Conservation (phyloP, 2,888 invertebrate species). For the Ennomos erosarius region DNA sequence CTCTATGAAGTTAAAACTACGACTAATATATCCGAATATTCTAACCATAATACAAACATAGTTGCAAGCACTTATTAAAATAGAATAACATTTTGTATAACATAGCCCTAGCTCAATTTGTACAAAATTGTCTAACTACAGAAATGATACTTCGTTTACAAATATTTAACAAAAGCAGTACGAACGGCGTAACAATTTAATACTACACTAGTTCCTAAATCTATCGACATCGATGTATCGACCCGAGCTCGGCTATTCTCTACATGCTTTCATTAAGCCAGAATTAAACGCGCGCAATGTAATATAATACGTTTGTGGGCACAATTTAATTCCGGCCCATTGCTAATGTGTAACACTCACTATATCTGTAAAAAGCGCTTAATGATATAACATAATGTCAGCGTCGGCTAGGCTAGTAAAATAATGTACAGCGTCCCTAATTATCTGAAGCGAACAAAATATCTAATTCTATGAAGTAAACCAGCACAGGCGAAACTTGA, state of each 20-base stretch:
- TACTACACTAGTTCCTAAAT: constrained; percentile 22
- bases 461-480: constrained; percentile 65
- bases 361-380: constrained; percentile 46
- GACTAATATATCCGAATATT: constrained; percentile 19
- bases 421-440: constrained; percentile 64
- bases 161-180: constrained; percentile 26
- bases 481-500: constrained; percentile 70
- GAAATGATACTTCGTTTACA: constrained; percentile 24
- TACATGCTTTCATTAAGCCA: constrained; percentile 38
- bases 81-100: constrained; percentile 17
- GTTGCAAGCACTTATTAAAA: constrained; percentile 27
- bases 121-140: constrained; percentile 24
- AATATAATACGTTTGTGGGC: constrained; percentile 39
- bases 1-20: constrained; percentile 30
- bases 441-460: constrained; percentile 62
- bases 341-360: constrained; percentile 40
- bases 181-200: constrained; percentile 21
- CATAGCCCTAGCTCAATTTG: constrained; percentile 3
- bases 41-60: constrained; percentile 20
- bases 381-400: constrained; percentile 54
- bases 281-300: constrained; percentile 39
- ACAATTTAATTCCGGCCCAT: constrained; percentile 50
- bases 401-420: constrained; percentile 57
- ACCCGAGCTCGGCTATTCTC: constrained; percentile 8
- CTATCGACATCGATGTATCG: constrained; percentile 29